Evolutionary conservation across 2,888 invertebrate genomes (phyloP), one percentile per base, ranked within the genome.

Genomic region (Apodemia mormo): DNA sequence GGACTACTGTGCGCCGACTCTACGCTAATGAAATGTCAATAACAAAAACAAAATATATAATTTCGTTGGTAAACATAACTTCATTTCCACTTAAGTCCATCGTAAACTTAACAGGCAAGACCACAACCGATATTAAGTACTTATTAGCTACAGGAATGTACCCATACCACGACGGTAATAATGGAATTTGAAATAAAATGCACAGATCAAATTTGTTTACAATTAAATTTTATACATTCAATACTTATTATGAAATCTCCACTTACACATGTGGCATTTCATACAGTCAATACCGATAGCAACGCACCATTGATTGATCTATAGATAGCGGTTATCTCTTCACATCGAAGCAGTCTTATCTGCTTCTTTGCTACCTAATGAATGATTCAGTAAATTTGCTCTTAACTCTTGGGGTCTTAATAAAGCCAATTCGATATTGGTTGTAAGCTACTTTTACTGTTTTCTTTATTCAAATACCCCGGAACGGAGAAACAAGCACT

Each of bases 41-140:
- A 89, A 89, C 86, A 91, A 84, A 58, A 90, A 90, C 84, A 89
- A 84, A 70, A 85, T 76, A 80, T 75, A 83, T 81, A 85, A 88
- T 87, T 92, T 93, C 92, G 92, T 93, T 93, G 93, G 92, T 93
- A 92, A 91, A 92, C 89, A 84, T 88, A 88, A 91, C 88, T 92
- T 90, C 90, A 89, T 86, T 88, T 90, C 89, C 90, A 87, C 86
- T 87, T 85, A 87, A 88, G 86, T 88, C 84, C 86, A 90, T 89
- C 82, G 88, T 91, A 87, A 92, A 92, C 92, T 92, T 94, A 93
- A 92, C 92, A 93, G 93, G 94, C 94, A 94, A 94, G 94, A 94
- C 93, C 94, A 94, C 93, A 94, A 94, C 94, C 93, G 90, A 93
- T 92, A 93, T 90, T 93, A 93, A 93, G 93, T 94, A 93, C 93